Conservation (phyloP, 64 coral and sea anemone species). For the Stylophora pistillata region DNA sequence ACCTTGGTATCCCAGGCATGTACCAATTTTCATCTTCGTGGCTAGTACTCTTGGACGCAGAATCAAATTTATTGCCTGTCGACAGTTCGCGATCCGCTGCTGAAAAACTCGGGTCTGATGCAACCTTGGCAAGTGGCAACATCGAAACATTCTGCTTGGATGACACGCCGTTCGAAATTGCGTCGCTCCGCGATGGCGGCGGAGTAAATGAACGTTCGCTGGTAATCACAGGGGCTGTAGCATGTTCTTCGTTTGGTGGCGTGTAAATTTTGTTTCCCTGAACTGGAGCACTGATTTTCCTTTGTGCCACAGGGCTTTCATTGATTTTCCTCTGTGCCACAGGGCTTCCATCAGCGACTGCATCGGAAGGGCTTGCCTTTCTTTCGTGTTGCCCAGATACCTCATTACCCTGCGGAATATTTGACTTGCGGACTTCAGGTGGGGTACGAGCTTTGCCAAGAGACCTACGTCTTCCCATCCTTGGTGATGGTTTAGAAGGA, state of each 20-base stretch:
- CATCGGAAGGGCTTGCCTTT: conserved; percentile 17
- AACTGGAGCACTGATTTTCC: neutral
- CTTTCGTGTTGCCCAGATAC: neutral
- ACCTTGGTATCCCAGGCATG: conserved; percentile 76
- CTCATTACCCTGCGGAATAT: neutral
- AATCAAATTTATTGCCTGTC: neutral
- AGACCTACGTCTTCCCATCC: conserved; percentile 25
- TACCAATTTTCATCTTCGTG: conserved; percentile 80
- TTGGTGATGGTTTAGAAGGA: neutral
- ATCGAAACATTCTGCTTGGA: neutral
- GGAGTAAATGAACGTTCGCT: neutral
- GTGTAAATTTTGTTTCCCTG: neutral
- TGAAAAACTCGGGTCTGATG: conserved; percentile 16
- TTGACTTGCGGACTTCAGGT: conserved; percentile 20
- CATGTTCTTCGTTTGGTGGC: neutral
- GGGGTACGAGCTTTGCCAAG: conserved; percentile 35
- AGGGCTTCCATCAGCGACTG: neutral
- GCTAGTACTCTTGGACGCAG: conserved; percentile 12
- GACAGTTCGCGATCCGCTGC: neutral
- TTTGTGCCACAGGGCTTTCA: neutral
- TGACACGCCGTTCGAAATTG: neutral
- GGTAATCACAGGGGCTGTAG: neutral
- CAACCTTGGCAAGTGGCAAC: conserved; percentile 14
- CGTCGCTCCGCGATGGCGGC: neutral
- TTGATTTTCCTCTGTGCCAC: neutral